These are phyloP conservation scores for Zaprionus camerounensis DNA, from an alignment of 1,140 invertebrate species.

Conservation along the genomic window DNA sequence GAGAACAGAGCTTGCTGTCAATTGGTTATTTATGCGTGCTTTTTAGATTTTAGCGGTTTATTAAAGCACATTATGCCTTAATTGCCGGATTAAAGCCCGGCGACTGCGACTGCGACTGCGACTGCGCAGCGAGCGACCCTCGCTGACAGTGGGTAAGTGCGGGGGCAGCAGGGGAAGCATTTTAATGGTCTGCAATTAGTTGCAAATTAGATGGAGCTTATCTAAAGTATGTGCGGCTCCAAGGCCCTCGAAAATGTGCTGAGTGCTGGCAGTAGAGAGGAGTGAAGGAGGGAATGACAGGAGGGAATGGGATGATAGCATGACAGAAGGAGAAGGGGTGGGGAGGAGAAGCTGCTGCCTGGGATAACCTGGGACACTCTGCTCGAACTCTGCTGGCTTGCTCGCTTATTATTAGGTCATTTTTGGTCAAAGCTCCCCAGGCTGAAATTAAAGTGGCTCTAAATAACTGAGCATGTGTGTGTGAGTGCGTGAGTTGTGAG, in stretches of 20 bases:
- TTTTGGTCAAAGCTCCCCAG: conserved; percentile 40
- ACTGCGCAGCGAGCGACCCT: neutral
- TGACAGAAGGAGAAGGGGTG: neutral
- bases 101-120: conserved; percentile 5
- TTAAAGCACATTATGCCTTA: conserved; percentile 78
- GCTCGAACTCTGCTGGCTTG: neutral
- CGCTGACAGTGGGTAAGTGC: neutral
- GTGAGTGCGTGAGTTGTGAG: conserved; percentile 11
- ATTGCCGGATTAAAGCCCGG: conserved; percentile 75
- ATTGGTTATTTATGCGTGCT: conserved; percentile 76
- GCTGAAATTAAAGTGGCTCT: conserved; percentile 41
- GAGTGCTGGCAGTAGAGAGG: neutral
- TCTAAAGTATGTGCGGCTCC: conserved; percentile 43
- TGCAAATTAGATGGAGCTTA: conserved; percentile 66
- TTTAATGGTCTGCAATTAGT: conserved; percentile 79
- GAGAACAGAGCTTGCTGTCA: conserved; percentile 45
- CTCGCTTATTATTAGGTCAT: conserved; percentile 48
- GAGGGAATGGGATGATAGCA: neutral
- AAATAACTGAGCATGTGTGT: conserved; percentile 11
- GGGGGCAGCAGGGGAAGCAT: neutral
- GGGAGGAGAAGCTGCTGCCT: no score
- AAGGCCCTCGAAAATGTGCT: conserved; percentile 7
- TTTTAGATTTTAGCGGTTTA: conserved; percentile 81
- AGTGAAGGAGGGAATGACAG: neutral
- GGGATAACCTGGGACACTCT: neutral